These are phyloP conservation scores for Potamilus streckersoni DNA, from an alignment of 1,140 invertebrate genomes.

Conservation along the genomic window DNA sequence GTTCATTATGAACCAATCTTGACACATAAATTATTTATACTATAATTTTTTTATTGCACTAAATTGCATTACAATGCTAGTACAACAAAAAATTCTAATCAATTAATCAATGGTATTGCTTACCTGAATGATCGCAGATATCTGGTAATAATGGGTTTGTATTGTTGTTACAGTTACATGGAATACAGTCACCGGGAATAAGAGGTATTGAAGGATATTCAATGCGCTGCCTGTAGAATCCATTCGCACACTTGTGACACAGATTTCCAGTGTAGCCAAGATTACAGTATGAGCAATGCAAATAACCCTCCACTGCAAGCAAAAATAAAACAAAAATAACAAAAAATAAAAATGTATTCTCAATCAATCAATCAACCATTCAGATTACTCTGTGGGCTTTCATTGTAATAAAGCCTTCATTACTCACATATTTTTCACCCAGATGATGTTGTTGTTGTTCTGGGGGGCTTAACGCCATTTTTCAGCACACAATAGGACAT, in stretches of 20 bases:
- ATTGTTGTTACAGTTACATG: constrained; percentile 11
- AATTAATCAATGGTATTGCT: neutral
- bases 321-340: neutral
- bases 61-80: too few species aligned
- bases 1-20: too few species aligned
- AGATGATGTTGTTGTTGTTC: too few species aligned
- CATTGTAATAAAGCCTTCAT: too few species aligned
- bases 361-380: neutral
- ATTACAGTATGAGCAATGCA: constrained; percentile 44
- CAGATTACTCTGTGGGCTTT: neutral
- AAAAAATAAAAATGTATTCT: constrained; percentile 1
- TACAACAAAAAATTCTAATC: too few species aligned
- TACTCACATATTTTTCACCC: too few species aligned
- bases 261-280: constrained; percentile 46
- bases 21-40: too few species aligned
- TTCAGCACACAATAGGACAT: too few species aligned
- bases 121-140: constrained; percentile 23
- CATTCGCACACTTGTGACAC: constrained; percentile 48
- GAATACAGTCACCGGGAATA: neutral
- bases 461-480: too few species aligned
- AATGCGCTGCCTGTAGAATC: constrained; percentile 21
- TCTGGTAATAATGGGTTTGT: neutral
- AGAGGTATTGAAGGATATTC: neutral
- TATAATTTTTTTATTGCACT: too few species aligned
- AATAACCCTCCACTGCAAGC: constrained; percentile 47